Base-by-base conservation (phyloP, 2,113 vertebrate genomes). In the Sprattus sprattus region DNA sequence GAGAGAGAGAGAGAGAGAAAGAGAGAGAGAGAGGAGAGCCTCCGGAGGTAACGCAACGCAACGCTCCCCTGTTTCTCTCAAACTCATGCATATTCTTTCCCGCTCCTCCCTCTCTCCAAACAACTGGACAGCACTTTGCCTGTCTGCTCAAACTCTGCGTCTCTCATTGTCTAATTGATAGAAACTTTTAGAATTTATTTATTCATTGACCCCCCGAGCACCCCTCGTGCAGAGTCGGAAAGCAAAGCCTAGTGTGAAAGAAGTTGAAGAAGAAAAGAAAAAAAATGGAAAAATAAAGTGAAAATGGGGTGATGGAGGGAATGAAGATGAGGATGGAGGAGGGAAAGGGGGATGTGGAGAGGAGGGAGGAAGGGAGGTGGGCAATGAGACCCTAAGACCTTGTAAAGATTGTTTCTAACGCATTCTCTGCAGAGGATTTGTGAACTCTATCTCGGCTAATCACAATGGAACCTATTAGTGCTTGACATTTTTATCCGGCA, bases 381-480 rank as follows among this genome's bases (percentile, higher is more conserved):
- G 64, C 60, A 88, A 88, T 78, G 87, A 88, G 89, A 92, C 91
- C 89, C 91, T 84, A 88, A 94, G 93, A 95, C 94, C 93, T 95
- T 94, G 93, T 94, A 94, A 92, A 95, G 93, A 95, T 93, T 85
- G 91, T 91, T 93, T 86, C 91, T 89, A 93, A 94, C 93, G 94
- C 83, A 84, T 93, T 93, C 94, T 92, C 93, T 93, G 84, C 86
- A 84, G 89, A 92, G 94, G 94, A 92, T 95, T 93, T 94, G 91
- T 89, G 88, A 91, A 91, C 92, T 93, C 92, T 92, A 91, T 93
- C 92, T 91, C 88, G 15, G 87, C 91, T 95, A 95, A 95, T 95
- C 95, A 94, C 95, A 95, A 91, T 92, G 95, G 95, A 95, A 92
- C 95, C 94, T 94, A 96, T 96, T 96, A 96, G 95, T 32, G 90